Percentiles rank a stretch among this genome's conserved stretches.
These are phyloP conservation scores for Pseudocheirus occidentalis DNA, from an alignment of 2,797 vertebrate genomes.

Conservation along the genomic window DNA sequence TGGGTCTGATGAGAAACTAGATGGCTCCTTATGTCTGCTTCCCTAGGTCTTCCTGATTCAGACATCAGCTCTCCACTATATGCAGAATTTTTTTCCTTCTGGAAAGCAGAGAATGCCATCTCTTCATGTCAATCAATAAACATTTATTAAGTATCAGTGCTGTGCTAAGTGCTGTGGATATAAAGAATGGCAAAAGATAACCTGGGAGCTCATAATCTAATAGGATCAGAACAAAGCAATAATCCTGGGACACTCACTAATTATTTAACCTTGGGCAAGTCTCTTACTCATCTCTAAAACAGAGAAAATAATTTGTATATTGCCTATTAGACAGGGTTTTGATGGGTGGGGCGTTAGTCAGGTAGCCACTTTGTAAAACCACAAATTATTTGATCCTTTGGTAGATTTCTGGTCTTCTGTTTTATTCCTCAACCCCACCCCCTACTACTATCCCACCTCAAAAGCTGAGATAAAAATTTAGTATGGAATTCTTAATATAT, in stretches of 20 bases:
- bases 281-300: background rate
- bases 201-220: background rate
- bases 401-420: background rate
- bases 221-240: background rate
- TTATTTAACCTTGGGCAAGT: background rate
- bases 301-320: background rate
- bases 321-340: background rate
- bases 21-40: slow-evolving; percentile 15
- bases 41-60: background rate
- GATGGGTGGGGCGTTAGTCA: background rate
- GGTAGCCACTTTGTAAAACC: background rate
- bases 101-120: slow-evolving; percentile 16
- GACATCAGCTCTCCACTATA: slow-evolving; percentile 23
- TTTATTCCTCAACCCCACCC: background rate
- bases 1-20: slow-evolving; percentile 39
- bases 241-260: background rate
- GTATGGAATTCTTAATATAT: background rate
- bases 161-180: background rate
- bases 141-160: background rate
- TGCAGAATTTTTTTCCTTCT: background rate
- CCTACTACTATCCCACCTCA: background rate
- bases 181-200: background rate
- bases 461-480: background rate
- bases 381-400: background rate
- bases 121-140: background rate